phyloP scores from a whole-genome alignment of 2,797 vertebrate genomes.

The Bucorvus abyssinicus region DNA sequence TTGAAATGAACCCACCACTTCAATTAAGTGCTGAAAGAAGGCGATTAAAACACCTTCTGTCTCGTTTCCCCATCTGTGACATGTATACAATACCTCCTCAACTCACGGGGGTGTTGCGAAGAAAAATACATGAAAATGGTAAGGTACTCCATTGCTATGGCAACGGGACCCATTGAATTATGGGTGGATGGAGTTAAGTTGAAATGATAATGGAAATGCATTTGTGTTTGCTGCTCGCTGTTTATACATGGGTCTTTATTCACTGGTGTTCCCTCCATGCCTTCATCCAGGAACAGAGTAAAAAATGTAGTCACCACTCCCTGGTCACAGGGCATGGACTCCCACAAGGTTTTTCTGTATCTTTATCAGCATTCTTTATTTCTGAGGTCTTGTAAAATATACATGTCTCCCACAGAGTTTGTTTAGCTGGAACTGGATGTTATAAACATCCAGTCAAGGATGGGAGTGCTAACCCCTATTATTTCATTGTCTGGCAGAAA shows the following conservation, averaged over 20 bases:
- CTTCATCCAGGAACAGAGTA: background rate
- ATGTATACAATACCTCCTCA: background rate
- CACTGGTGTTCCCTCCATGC: rapidly evolving
- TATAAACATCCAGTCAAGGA: background rate
- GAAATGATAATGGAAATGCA: background rate
- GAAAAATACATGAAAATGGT: background rate
- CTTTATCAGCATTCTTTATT: background rate
- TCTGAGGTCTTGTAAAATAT: background rate
- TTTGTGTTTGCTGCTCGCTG: background rate
- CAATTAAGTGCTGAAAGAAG: background rate
- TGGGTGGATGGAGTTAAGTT: background rate
- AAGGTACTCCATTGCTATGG: constrained; percentile 15
- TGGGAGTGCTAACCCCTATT: background rate
- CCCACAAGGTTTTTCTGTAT: background rate
- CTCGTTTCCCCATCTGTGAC: background rate
- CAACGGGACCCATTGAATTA: constrained; percentile 2
- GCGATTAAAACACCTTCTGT: background rate
- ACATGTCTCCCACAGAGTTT: background rate
- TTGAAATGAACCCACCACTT: background rate
- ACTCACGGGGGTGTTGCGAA: rapidly evolving
- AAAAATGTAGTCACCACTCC: background rate
- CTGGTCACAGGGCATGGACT: background rate
- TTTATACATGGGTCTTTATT: background rate
- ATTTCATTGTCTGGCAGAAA: constrained; percentile 18
- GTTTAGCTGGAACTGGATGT: background rate